These are phyloP conservation scores for Pocillopora meandrina DNA, from an alignment of 92 coral and sea anemone species.

Conservation along the genomic window DNA sequence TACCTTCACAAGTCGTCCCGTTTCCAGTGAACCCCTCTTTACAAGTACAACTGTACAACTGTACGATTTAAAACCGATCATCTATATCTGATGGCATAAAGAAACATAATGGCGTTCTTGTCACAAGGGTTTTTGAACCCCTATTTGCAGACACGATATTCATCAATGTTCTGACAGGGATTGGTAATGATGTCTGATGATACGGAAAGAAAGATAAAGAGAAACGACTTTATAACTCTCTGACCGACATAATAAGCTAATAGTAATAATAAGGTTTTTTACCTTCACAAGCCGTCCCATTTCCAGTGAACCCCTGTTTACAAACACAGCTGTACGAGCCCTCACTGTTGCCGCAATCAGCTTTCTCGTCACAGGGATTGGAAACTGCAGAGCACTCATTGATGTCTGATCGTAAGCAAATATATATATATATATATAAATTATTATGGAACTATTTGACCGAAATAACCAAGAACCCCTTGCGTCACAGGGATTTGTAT, in stretches of 20 bases:
- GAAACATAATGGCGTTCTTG: no score
- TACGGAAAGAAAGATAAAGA: neutral
- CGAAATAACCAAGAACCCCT: constrained; percentile 42
- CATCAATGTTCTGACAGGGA: constrained; percentile 39
- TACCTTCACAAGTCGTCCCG: constrained; percentile 25
- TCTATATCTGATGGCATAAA: no score
- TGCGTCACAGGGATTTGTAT: constrained; percentile 42
- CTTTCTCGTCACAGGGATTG: constrained; percentile 36
- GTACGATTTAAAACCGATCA: no score
- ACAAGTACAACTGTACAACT: constrained; percentile 60
- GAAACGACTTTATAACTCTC: no score
- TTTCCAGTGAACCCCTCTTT: constrained; percentile 60
- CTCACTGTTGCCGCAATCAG: constrained; percentile 35
- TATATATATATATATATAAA: neutral
- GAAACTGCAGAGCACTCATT: constrained; percentile 38
- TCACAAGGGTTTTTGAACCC: no score
- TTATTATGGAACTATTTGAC: no score
- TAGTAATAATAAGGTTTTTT: neutral
- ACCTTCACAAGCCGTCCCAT: constrained; percentile 11
- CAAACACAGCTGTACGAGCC: constrained; percentile 40
- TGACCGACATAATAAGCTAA: no score
- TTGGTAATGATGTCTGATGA: constrained; percentile 32
- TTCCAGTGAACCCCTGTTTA: neutral
- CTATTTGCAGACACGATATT: constrained; percentile 48
- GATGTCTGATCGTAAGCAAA: constrained; percentile 19